Percentiles rank a stretch among this genome's conserved stretches.
Evolutionary conservation across 1,140 invertebrate genomes (phyloP).

Genomic region (Cydia strobilella): DNA sequence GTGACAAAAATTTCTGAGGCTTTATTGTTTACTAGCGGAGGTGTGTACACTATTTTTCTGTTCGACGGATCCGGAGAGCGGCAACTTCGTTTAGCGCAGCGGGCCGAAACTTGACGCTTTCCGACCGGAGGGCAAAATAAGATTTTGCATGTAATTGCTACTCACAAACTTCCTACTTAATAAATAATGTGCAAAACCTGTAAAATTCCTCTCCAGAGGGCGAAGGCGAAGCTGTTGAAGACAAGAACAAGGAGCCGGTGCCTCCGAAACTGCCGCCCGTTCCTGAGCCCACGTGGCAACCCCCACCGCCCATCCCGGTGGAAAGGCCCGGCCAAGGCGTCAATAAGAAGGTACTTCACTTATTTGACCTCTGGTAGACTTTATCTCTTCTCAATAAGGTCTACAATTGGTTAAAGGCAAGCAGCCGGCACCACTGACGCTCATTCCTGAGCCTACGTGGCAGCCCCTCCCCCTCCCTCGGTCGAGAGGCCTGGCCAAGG

Average conservation of each 20-base stretch:
- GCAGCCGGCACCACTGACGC: conserved; percentile 75
- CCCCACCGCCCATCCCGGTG: conserved; percentile 79
- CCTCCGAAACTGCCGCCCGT: conserved; percentile 78
- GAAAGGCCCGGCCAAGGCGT: conserved; percentile 84
- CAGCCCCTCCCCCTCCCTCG: conserved; percentile 79
- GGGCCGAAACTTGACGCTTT: too few relatives aligned
- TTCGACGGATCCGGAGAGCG: too few relatives aligned
- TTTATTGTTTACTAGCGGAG: neutral
- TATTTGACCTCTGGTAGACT: too few relatives aligned
- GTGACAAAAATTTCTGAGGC: too few relatives aligned
- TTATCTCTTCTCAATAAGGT: too few relatives aligned
- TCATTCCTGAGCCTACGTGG: conserved; percentile 78
- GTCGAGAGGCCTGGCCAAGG: conserved; percentile 83
- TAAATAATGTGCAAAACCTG: too few relatives aligned
- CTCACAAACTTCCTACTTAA: too few relatives aligned
- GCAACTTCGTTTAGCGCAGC: too few relatives aligned
- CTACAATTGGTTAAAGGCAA: too few relatives aligned
- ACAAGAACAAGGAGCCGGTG: conserved; percentile 66
- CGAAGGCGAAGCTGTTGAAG: conserved; percentile 66
- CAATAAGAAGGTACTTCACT: conserved; percentile 81
- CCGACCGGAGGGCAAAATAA: too few relatives aligned
- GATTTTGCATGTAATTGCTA: too few relatives aligned
- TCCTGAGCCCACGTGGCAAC: conserved; percentile 77
- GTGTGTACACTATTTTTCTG: conserved; percentile 37
- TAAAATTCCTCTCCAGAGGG: conserved; percentile 40